Percentiles rank a stretch among this genome's conserved stretches.
phyloP scores from a whole-genome alignment of 2,113 vertebrate genomes.

The Strix aluco region DNA sequence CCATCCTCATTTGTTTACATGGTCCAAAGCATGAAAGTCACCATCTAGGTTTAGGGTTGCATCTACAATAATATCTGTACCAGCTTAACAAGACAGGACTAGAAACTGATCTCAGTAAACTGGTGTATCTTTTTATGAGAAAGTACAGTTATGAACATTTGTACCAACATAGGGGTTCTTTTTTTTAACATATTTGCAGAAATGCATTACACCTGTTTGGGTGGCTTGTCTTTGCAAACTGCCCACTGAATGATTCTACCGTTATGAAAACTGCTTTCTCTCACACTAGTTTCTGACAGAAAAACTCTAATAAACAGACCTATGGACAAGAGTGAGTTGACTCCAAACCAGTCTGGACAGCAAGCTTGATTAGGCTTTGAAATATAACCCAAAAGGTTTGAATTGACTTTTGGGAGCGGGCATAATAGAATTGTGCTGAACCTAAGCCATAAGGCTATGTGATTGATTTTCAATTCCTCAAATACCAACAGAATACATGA shows the following conservation, averaged over 20 bases:
- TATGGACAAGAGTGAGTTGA: slow-evolving; percentile 24
- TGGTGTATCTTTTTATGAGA: not conserved
- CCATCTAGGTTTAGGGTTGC: not conserved
- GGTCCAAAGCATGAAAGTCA: not conserved
- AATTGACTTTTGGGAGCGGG: slow-evolving; percentile 49
- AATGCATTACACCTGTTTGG: not conserved
- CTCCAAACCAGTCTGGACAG: slow-evolving; percentile 19
- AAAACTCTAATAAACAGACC: slow-evolving; percentile 33
- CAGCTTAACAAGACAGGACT: not conserved
- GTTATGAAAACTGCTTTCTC: not conserved
- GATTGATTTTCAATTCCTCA: slow-evolving; percentile 66
- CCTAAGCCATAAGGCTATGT: slow-evolving; percentile 41
- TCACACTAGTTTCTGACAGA: not conserved
- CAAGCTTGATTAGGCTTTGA: slow-evolving; percentile 64
- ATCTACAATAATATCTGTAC: not conserved
- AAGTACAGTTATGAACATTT: not conserved
- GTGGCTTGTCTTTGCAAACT: not conserved
- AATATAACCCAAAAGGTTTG: slow-evolving; percentile 51
- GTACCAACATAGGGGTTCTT: not conserved
- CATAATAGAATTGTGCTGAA: slow-evolving; percentile 64
- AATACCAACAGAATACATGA: slow-evolving; percentile 42
- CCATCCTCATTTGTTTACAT: not conserved
- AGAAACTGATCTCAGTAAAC: not conserved
- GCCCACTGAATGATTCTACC: not conserved
- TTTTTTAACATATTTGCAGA: not conserved